Evolutionary conservation across 2,888 invertebrate genomes (phyloP).

Genomic region (Miltochrista miniata): DNA sequence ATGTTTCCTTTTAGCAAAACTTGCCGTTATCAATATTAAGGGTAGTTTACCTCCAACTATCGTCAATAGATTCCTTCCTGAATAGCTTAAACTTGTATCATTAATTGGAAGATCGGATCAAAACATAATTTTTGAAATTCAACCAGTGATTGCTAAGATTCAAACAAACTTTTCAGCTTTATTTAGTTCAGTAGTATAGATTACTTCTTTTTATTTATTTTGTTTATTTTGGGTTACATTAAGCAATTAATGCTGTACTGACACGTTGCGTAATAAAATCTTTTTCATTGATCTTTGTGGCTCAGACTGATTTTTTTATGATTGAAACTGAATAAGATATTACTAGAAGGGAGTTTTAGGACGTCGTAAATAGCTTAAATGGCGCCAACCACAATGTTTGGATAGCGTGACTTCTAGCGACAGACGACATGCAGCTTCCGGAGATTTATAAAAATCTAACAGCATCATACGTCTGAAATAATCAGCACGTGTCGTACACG

Average conservation of each 20-base stretch:
- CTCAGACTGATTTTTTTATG: slow-evolving; percentile 25
- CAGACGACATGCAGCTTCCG: slow-evolving; percentile 18
- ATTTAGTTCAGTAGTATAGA: too few species aligned
- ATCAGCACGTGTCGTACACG: slow-evolving; percentile 2
- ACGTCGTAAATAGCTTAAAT: slow-evolving; percentile 29
- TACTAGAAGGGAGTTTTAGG: slow-evolving; percentile 15
- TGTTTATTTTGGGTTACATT: slow-evolving; percentile 20
- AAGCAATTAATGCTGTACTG: too few species aligned
- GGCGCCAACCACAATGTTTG: slow-evolving; percentile 14
- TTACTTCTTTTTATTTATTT: slow-evolving; percentile 14
- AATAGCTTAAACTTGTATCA: too few species aligned
- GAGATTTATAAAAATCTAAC: slow-evolving; percentile 6
- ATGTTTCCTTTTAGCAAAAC: too few species aligned
- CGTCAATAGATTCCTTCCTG: too few species aligned
- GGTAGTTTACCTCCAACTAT: too few species aligned
- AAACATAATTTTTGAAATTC: too few species aligned
- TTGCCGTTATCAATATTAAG: too few species aligned
- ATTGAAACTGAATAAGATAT: slow-evolving; percentile 21
- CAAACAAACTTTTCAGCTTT: too few species aligned
- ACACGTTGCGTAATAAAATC: slow-evolving; percentile 37
- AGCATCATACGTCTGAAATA: slow-evolving; percentile 5
- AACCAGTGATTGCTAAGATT: too few species aligned
- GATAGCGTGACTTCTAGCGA: not conserved
- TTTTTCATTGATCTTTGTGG: slow-evolving; percentile 33
- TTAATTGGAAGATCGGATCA: too few species aligned